Evolutionary conservation across 2,797 vertebrate species (phyloP), one percentile per base, ranked within the genome.

Genomic region (Sebastes vulpes): DNA sequence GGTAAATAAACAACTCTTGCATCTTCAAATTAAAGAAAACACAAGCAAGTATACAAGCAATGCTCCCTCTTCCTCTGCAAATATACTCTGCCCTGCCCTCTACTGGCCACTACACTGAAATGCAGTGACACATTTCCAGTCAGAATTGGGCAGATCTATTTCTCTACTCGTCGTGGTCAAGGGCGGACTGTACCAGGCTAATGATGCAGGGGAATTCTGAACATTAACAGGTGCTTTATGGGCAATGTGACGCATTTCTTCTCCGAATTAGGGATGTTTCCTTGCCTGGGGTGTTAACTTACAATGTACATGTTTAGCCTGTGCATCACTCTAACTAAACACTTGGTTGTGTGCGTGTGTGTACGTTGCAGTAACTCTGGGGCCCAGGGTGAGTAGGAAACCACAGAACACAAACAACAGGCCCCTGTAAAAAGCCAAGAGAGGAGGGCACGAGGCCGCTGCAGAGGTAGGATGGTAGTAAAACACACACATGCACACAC

Each of bases 1-100:
- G 82, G 89, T 92, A 94, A 95, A 95, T 93, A 96, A 96, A 95
- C 92, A 94, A 90, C 59, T 85, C 80, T 80, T 76, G 81, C 88
- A 95, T 95, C 90, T 93, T 95, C 79, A 93, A 90, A 91, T 95
- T 88, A 92, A 93, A 92, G 82, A 72, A 88, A 93, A 93, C 85
- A 90, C 87, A 85, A 92, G 77, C 35, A 68, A 85, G 68, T 83
- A 86, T 31, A 85, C 77, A 86, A 81, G 75, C 53, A 65, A 56
- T 23, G 26, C 63, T 56, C 54, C 53, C 16, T 28, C 64, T 64
- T 54, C 14, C 21, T 42, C 35, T 25, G 61, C 23, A 31, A 21
- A 68, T 10, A 25, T 6, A 84, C 46, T 60, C 56, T 60, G 23
- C 87, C 88, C 53, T 59, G 86, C 88, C 93, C 94, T 94, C 95